phyloP scores from a whole-genome alignment of 92 coral and sea anemone genomes.

The Epizoanthus scotinus region DNA sequence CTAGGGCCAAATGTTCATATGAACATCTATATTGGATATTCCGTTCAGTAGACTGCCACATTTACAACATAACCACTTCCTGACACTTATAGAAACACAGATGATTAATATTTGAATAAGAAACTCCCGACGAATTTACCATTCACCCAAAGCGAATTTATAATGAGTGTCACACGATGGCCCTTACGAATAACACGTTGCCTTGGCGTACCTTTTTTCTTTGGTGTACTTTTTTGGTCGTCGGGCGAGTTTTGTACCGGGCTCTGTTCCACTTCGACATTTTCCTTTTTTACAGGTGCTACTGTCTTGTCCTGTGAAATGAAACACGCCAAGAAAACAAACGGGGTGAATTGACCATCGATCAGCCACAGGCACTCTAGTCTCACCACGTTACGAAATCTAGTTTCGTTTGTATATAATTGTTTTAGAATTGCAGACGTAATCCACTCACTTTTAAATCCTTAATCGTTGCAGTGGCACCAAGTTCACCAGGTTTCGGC shows the following conservation, averaged over 20 bases:
- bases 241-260: conserved; percentile 24
- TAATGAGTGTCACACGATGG: conserved; percentile 10
- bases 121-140: background rate
- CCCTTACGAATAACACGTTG: conserved; percentile 17
- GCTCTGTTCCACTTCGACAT: conserved; percentile 17
- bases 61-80: background rate
- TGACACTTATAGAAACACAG: background rate
- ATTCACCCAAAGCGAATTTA: background rate
- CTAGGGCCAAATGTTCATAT: conserved; percentile 7
- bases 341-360: conserved; percentile 21
- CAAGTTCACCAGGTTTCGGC: conserved; percentile 96
- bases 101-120: conserved; percentile 20
- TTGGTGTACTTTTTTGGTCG: conserved; percentile 35
- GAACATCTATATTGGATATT: background rate
- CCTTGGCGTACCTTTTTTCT: conserved; percentile 20
- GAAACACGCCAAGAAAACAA: background rate
- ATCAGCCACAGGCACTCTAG: conserved; percentile 12
- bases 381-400: conserved; percentile 18
- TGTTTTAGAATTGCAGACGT: background rate
- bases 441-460: conserved; percentile 50
- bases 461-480: conserved; percentile 65
- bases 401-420: background rate
- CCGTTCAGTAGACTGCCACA: background rate
- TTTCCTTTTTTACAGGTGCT: conserved; percentile 45
- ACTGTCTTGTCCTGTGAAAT: conserved; percentile 32